Base-by-base conservation (phyloP, 1,140 invertebrate genomes). In the Ceratina japonica region DNA sequence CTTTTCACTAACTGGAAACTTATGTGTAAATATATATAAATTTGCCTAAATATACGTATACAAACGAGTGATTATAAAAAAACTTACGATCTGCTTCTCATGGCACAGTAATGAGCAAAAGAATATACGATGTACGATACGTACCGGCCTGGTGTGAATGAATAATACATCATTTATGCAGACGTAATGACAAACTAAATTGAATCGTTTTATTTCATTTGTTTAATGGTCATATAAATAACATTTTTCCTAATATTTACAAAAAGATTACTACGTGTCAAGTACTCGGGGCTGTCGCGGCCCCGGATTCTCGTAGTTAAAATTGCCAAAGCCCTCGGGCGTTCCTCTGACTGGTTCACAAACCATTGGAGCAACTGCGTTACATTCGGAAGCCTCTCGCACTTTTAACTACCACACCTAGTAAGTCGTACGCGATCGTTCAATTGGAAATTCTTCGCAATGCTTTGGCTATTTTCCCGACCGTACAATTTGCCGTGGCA, bases 201-300 rank as follows among this genome's bases (percentile, higher is more conserved):
- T 4, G 20, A 63, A 78, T 49, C 59, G 24, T 78, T 78, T 77
- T 78, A 72, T 72, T 78, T 72, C 10, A 37, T 56, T 44, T 44
- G n/a, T 58, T 12, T 44, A 61, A 64, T 74, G 52, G 31, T 74
- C 62, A 44, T 74, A 79, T 79, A 74, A 79, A 79, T 74, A 79
- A 79, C 71, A 79, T 51, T 74, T 66, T 52, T 65, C 13, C 71
- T 79, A 79, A 13, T 73, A 73, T 79, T 74, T 74, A 73, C 70
- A 79, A 66, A 44, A 79, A 13, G 51, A 59, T 13, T 79, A 74
- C 20, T 54, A 77, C 49, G n/a, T n/a, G 54, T 3, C 56, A 59
- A 71, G 59, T 71, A 15, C 27, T 15, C 20, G 10, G 59, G 31
- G 31, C 56, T 59, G 12, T 44, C 16, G 3, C 12, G 8, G 13